A percentile compares a stretch with the other conserved stretches of the same genome.
These are phyloP conservation scores for Hermetia illucens DNA, from an alignment of 1,140 invertebrate genomes.

Conservation along the genomic window DNA sequence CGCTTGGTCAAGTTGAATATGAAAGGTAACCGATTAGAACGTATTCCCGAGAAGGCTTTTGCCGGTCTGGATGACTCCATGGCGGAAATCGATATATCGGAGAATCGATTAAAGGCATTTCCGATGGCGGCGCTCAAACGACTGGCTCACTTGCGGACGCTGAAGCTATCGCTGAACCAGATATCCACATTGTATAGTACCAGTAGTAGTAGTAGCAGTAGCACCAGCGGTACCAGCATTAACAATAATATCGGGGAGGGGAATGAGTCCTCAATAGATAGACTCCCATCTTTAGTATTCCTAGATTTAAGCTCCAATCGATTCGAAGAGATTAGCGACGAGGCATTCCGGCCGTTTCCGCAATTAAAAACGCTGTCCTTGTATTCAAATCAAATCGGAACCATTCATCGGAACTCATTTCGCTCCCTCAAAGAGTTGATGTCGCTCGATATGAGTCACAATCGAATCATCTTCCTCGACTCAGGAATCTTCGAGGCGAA, in stretches of 20 bases:
- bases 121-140: conserved; percentile 64
- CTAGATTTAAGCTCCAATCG: conserved; percentile 79
- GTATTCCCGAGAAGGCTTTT: conserved; percentile 71
- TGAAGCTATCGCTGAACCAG: conserved; percentile 73
- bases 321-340: conserved; percentile 54
- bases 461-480: conserved; percentile 63
- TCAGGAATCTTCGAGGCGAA: conserved; percentile 58
- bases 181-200: conserved; percentile 37
- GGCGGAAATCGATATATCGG: conserved; percentile 67
- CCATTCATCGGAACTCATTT: conserved; percentile 64
- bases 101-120: conserved; percentile 70
- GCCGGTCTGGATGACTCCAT: conserved; percentile 67
- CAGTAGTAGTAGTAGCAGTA: conserved; percentile 12
- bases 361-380: conserved; percentile 64
- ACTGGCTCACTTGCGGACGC: conserved; percentile 52
- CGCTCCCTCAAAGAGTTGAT: conserved; percentile 55
- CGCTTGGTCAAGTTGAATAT: conserved; percentile 67
- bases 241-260: conserved; percentile 28
- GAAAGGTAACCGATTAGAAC: conserved; percentile 64
- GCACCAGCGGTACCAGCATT: conserved; percentile 18
- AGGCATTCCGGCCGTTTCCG: conserved; percentile 66
- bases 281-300: conserved; percentile 52
- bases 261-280: conserved; percentile 28
- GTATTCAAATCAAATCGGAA: conserved; percentile 68
- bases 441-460: conserved; percentile 74